phyloP scores from a whole-genome alignment of 2,888 invertebrate genomes.

The Malacosoma neustria region DNA sequence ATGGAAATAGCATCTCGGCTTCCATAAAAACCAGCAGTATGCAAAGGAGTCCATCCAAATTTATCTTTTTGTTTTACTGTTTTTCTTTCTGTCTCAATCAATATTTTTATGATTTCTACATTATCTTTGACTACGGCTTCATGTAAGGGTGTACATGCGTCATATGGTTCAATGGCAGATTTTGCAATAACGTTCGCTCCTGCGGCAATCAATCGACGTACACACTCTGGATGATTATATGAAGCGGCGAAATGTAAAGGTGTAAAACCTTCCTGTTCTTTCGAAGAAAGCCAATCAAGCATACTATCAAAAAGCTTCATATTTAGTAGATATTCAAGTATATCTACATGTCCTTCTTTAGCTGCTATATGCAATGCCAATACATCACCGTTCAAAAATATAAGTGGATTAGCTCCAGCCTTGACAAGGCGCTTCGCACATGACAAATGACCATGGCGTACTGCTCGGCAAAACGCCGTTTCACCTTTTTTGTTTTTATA shows the following conservation, averaged over 20 bases:
- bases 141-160: conserved; percentile 1
- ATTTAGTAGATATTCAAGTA: neutral
- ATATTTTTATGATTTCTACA: conserved; percentile 1
- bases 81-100: neutral
- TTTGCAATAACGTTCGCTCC: neutral
- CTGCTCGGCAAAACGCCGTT: conserved; percentile 21
- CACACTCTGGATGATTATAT: conserved; percentile 28
- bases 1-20: conserved; percentile 16
- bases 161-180: neutral
- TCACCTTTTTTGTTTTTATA: neutral
- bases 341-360: conserved; percentile 32
- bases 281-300: neutral
- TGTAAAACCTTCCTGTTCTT: neutral
- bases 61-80: conserved; percentile 4
- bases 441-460: conserved; percentile 19
- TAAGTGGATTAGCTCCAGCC: conserved; percentile 18
- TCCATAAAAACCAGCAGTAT: conserved; percentile 44
- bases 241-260: conserved; percentile 42
- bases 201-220: neutral
- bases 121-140: conserved; percentile 1
- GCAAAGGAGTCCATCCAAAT: conserved; percentile 20
- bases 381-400: neutral
- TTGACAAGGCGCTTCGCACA: conserved; percentile 27
- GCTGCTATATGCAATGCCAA: conserved; percentile 60
- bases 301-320: neutral